phyloP scores from a whole-genome alignment of 2,888 invertebrate species.

The Nomada ruficornis region DNA sequence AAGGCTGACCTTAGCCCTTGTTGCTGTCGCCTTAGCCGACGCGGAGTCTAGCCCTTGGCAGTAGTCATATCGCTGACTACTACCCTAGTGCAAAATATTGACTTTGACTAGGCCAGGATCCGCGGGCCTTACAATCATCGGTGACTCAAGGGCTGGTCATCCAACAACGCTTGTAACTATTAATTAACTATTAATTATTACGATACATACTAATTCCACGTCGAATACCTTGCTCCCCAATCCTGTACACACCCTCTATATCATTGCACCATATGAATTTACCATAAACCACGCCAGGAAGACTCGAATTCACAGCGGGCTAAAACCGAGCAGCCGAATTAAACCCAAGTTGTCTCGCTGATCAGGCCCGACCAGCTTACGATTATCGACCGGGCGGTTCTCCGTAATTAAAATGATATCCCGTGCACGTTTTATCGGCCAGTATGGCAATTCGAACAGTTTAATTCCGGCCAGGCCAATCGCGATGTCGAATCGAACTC shows the following conservation, averaged over 20 bases:
- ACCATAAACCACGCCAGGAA: background rate
- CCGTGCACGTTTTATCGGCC: conserved; percentile 42
- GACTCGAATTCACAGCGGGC: too few species aligned
- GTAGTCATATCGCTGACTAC: too few species aligned
- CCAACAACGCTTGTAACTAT: too few species aligned
- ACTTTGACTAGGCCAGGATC: too few species aligned
- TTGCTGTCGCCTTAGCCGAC: too few species aligned
- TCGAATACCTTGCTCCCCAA: background rate
- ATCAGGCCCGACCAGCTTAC: conserved; percentile 4
- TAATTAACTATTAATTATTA: too few species aligned
- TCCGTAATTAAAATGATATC: conserved; percentile 51
- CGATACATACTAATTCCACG: too few species aligned
- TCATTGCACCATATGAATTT: background rate
- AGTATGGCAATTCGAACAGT: conserved; percentile 28
- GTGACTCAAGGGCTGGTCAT: too few species aligned
- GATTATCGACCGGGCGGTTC: conserved; percentile 6
- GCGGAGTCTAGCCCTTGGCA: too few species aligned
- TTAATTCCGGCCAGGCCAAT: conserved; percentile 38
- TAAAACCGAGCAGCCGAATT: background rate
- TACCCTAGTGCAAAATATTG: too few species aligned
- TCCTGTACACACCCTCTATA: background rate
- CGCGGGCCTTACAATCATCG: too few species aligned
- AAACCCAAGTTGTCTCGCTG: background rate
- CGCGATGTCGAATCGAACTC: conserved; percentile 5
- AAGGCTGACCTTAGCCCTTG: too few species aligned